These are phyloP conservation scores for Apteryx mantelli DNA, from an alignment of 2,113 vertebrate genomes.

Conservation along the genomic window DNA sequence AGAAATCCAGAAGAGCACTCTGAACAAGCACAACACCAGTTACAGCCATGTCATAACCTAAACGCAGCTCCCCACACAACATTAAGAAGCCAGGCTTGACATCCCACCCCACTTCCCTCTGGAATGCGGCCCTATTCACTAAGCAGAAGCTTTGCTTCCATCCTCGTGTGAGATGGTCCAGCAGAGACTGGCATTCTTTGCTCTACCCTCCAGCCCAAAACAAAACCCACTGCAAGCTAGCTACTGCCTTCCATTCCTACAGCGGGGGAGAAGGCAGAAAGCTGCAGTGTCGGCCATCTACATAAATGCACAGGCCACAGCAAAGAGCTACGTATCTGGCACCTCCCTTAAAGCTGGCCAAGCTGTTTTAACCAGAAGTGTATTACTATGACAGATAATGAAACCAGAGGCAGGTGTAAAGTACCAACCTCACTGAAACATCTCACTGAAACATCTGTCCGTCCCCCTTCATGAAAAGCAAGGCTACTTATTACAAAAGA, in stretches of 20 bases:
- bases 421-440: background rate
- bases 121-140: background rate
- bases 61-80: fast-evolving
- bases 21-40: constrained; percentile 56
- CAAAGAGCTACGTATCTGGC: fast-evolving
- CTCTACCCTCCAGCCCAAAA: background rate
- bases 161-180: background rate
- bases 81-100: background rate
- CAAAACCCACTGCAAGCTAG: fast-evolving
- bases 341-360: background rate
- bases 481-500: background rate
- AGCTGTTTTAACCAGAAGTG: background rate
- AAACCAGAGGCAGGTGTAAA: background rate
- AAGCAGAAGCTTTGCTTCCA: background rate
- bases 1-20: constrained; percentile 90
- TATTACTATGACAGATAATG: background rate
- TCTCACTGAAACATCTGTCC: background rate
- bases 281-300: background rate
- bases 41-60: background rate
- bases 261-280: background rate
- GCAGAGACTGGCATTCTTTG: background rate
- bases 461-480: background rate
- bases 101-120: background rate
- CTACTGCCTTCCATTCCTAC: background rate
- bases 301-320: background rate